Base-by-base conservation (phyloP, 2,113 vertebrate genomes). In the Collichthys lucidus region DNA sequence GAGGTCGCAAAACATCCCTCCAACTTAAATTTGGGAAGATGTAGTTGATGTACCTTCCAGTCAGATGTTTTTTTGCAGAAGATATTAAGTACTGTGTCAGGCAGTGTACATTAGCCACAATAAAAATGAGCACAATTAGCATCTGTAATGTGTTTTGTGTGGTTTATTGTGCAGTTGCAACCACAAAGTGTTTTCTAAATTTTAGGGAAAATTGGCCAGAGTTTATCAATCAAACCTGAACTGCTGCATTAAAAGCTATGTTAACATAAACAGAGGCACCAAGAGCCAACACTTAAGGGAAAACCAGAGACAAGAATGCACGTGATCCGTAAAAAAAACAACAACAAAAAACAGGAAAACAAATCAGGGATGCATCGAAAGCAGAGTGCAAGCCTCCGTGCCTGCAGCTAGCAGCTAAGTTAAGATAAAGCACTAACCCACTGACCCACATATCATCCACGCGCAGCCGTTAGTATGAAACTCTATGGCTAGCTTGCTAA, bases 381-480 rank as follows among this genome's bases (percentile, higher is more conserved):
- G 63, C 74, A 71, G 19, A 64, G 49, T 67, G 17, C 44, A 47
- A 64, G 49, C 67, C 44, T 47, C 56, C 60, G 50, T 9, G 59
- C 85, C 85, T 71, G 68, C 69, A 65, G 85, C 82, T 62, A 49
- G 72, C 64, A 31, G 72, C 83, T 47, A 77, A 82, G 74, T 75
- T 80, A 47, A 77, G 59, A 79, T 74, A 79, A 84, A 85, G 72
- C 61, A 61, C 76, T 87, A 91, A 86, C 93, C 90, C 80, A 92
- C 81, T 92, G 83, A 91, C 90, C 90, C 81, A 92, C 74, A 91
- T 90, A 92, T 74, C 80, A 57, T 63, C 72, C 59, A 77, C 59
- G 86, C 61, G 26, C 80, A 83, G 85, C 35, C 77, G 67, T 74
- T 29, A 11, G 26, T 66, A 64, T 65, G 69, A 73, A 83, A 61